A percentile compares a stretch with the other conserved stretches of the same genome.
These are phyloP conservation scores for Indicator indicator DNA, from an alignment of 2,113 vertebrate genomes.

Conservation along the genomic window DNA sequence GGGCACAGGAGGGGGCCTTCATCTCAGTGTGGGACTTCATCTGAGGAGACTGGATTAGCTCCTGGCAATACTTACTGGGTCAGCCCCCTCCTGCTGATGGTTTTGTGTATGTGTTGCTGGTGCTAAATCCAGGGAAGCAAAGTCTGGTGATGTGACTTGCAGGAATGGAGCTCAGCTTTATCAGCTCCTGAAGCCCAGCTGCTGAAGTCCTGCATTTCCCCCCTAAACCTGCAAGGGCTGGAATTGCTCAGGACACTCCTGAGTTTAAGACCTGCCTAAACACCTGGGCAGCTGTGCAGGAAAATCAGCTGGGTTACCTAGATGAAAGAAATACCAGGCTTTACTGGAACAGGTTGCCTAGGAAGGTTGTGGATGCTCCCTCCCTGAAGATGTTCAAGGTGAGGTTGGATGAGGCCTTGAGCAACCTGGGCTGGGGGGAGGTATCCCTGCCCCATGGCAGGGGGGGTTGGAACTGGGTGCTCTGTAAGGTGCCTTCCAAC, in stretches of 20 bases:
- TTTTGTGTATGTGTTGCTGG: neutral
- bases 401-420: too few species aligned
- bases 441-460: too few species aligned
- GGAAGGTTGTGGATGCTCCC: too few species aligned
- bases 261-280: neutral
- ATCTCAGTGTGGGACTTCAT: neutral
- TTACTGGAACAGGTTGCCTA: neutral
- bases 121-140: slow-evolving; percentile 6
- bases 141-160: neutral
- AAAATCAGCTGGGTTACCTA: neutral
- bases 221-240: neutral
- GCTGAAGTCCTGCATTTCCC: neutral
- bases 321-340: neutral
- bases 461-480: too few species aligned
- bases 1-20: neutral
- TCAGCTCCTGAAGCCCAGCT: neutral
- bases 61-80: neutral
- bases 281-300: neutral
- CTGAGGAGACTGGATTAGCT: neutral
- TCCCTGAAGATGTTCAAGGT: too few species aligned
- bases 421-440: too few species aligned
- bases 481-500: too few species aligned
- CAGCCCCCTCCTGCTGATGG: neutral
- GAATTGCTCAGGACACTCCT: neutral
- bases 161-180: neutral